Evolutionary conservation across 2,888 invertebrate genomes (phyloP), one percentile per base, ranked within the genome.

Genomic region (Malacosoma neustria): DNA sequence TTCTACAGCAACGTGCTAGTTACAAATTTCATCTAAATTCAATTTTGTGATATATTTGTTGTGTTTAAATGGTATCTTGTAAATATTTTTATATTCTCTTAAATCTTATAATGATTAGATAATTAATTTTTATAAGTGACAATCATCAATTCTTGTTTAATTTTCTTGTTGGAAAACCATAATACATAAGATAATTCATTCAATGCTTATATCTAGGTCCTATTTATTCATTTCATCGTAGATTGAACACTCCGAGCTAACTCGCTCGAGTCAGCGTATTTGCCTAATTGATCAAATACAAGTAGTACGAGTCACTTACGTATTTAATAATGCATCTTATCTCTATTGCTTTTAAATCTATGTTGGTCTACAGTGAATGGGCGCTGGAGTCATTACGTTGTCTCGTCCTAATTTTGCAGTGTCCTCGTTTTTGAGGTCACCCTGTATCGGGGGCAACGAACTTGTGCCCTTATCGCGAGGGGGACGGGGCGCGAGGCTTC

Each of bases 391-490:
- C 85, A 69, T 84, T 84, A 75, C 72, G 85, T 80, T 82, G 82
- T 79, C 84, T 74, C 82, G 85, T 79, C 81, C 82, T 80, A 87
- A 86, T 86, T 87, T 88, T 88, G 88, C 87, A 88, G 87, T 88
- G 89, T 89, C 89, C 89, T 89, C 89, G 89, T 89, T 89, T 89
- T 89, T 89, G 89, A 89, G 89, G 89, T 89, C 89, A 89, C 87
- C 87, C 75, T 80, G 77, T 85, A 81, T 77, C 74, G 77, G 87
- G 71, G 81, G 86, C 81, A 82, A 85, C 87, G 87, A 86, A 87
- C 72, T 77, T 67, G 82, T 86, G 85, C 86, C 85, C 86, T 86
- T 85, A 84, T 79, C 80, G 74, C 70, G 69, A 54, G 70, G 67
- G 67, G 64, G 48, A 61, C 56, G 61, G 65, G 55, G 60, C 58